phyloP scores from a whole-genome alignment of 2,888 invertebrate species.

The Steinernema hermaphroditum region DNA sequence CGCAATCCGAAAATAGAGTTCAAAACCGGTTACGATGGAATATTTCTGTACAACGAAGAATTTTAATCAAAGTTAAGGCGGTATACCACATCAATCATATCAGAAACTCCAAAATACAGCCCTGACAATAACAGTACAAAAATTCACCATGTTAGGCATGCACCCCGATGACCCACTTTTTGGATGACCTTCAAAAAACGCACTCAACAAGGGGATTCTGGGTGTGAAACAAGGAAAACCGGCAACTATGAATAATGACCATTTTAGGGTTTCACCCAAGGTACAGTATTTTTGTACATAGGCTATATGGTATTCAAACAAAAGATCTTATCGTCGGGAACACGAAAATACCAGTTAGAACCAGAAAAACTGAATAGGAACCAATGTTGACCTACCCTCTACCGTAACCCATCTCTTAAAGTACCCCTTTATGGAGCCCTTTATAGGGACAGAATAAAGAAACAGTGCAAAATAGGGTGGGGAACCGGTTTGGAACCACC shows the following conservation, averaged over 20 bases:
- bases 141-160: not conserved
- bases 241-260: no score
- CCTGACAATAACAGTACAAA: not conserved
- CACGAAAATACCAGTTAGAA: no score
- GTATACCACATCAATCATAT: no score
- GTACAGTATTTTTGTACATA: not conserved
- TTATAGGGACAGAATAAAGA: no score
- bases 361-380: no score
- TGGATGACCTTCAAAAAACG: no score
- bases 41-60: not conserved
- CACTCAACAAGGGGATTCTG: no score
- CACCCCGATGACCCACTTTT: not conserved
- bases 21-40: not conserved
- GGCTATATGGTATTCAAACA: not conserved
- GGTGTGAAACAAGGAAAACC: no score
- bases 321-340: not conserved
- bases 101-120: not conserved
- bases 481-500: constrained; percentile 3
- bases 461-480: no score
- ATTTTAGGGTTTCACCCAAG: no score
- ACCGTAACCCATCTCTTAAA: not conserved
- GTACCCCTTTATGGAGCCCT: not conserved
- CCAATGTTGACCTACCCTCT: not conserved
- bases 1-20: not conserved
- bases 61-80: no score